Base-by-base conservation (phyloP, 2,888 invertebrate genomes). In the Polyploca ridens region DNA sequence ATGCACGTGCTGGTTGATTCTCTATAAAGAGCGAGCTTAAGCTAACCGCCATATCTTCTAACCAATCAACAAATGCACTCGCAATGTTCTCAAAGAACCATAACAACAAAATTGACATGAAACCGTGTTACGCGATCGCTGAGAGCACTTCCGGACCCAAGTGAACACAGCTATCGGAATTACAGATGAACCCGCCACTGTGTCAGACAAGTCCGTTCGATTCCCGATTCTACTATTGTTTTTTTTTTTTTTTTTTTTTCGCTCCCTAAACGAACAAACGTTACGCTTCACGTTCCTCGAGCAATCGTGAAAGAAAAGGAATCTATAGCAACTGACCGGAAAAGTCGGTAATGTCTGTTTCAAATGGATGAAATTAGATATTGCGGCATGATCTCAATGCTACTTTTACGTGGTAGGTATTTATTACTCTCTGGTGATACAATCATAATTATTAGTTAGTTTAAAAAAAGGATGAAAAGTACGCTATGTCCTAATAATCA, bases 111-210 rank as follows among this genome's bases (percentile, higher is more conserved):
- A 65, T 60, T 63, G 54, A 33, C 64, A 65, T 41, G 13, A 11
- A 41, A 7, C 41, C 11, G 27, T 61, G 65, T 65, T 62, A 65
- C 38, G 13, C 59, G 41, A 38, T 19, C 46, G 59, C 57, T 16
- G 49, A 33, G 66, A 63, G 38, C 58, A 57, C 62, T 66, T 66
- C 2, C 49, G 60, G 54, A 60, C 61, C 41, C 63, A 7, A 27
- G 72, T 75, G 72, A 70, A 71, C 71, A 68, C 65, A 70, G 67
- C 77, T 71, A 78, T 78, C 77, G 71, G 79, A 78, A 78, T 73
- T 78, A 71, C 78, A 72, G 69, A 78, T 77, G 79, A 78, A 75
- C 75, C 71, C 72, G 77, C 76, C 73, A 73, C 44, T 35, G 41
- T 41, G 72, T 72, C 58, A 62, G 58, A 67, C 64, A 19, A 41